Evolutionary conservation across 2,113 vertebrate genomes (phyloP).

Genomic region (Chamaetylas fuelleborni): DNA sequence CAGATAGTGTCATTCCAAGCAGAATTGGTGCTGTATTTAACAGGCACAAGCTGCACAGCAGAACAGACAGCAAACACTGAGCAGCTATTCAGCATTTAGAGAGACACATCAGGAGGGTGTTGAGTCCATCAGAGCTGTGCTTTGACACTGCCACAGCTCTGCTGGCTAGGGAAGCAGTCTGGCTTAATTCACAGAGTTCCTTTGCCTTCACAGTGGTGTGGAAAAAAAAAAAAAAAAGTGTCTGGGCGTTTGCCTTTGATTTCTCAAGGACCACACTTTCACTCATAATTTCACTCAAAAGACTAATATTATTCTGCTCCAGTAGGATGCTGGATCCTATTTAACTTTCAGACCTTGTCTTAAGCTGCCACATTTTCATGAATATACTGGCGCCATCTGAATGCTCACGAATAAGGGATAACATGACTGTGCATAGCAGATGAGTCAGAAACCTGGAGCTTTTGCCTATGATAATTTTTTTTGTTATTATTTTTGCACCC

Average conservation of each 20-base stretch:
- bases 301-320: conserved; percentile 30
- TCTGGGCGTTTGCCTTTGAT: conserved; percentile 13
- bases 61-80: background rate
- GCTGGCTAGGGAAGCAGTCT: background rate
- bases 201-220: background rate
- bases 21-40: conserved; percentile 1
- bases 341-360: conserved; percentile 65
- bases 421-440: conserved; percentile 62
- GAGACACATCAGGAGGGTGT: background rate
- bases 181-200: background rate
- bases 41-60: background rate
- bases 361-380: conserved; percentile 59
- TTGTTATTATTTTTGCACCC: conserved; percentile 52
- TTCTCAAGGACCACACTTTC: conserved; percentile 15
- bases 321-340: conserved; percentile 20
- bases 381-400: conserved; percentile 53
- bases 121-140: background rate
- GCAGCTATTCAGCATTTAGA: background rate
- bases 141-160: background rate
- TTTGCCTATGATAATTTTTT: conserved; percentile 25
- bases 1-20: background rate
- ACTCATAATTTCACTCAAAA: conserved; percentile 36
- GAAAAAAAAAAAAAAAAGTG: background rate
- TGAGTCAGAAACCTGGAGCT: conserved; percentile 20
- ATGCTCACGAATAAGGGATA: conserved; percentile 56